A percentile compares a stretch with the other conserved stretches of the same genome.
Conservation (phyloP, 2,888 invertebrate genomes). For the Callinectes sapidus region DNA sequence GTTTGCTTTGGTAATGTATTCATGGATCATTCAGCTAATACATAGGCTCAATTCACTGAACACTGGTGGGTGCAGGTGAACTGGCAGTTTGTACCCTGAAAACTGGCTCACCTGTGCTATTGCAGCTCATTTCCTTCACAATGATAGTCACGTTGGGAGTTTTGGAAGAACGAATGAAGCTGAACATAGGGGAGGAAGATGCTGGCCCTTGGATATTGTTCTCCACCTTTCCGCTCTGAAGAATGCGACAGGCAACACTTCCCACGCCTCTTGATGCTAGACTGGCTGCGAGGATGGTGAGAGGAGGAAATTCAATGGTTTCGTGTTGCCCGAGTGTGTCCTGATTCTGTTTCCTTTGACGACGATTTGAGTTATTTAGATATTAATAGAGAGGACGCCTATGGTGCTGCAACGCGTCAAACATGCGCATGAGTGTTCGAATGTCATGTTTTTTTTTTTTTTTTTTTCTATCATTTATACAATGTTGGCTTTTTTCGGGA, state of each 20-base stretch:
- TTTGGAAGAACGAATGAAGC: neutral
- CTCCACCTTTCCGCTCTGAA: neutral
- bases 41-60: neutral
- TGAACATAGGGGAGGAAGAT: neutral
- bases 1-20: neutral
- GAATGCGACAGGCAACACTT: neutral
- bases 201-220: neutral
- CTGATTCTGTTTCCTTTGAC: neutral
- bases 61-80: neutral
- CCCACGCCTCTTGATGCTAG: neutral
- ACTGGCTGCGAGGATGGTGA: neutral
- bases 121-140: neutral
- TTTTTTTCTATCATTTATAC: no score
- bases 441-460: no score
- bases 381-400: neutral
- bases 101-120: neutral
- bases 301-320: neutral
- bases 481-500: no score
- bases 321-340: neutral
- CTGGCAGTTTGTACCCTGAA: neutral
- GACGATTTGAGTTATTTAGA: neutral
- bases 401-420: neutral
- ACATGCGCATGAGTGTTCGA: neutral
- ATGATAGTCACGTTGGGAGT: neutral
- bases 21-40: neutral